Base-by-base conservation (phyloP, 2,888 invertebrate genomes). In the Drosophila testacea region DNA sequence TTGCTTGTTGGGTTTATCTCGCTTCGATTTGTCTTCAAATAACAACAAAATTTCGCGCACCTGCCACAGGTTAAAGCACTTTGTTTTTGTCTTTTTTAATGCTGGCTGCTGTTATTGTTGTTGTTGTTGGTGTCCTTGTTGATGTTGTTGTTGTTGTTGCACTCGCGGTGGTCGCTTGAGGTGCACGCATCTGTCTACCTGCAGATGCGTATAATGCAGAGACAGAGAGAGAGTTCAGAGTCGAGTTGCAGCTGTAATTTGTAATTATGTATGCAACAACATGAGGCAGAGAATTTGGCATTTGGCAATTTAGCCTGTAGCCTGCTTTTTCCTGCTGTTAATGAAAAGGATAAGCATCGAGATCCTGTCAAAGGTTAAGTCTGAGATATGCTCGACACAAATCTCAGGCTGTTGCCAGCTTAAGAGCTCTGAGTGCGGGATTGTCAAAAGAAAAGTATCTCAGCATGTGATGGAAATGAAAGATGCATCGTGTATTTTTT, bases 11-110 rank as follows among this genome's bases (percentile, higher is more conserved):
- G 34, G 59, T 38, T 55, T 59, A 51, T 52, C 67, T 73, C 65
- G 51, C 48, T 75, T 76, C 86, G 77, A 82, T 82, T 77, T 71
- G 73, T 72, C 73, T 75, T 69, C 68, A 69, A 69, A 61, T 69
- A 69, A 65, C 69, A 77, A 71, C 76, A 79, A 81, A 68, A 79
- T 71, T 79, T 85, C 80, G 86, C 80, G 80, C 88, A 83, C 83
- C 83, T 83, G 83, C 88, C 83, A 39, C 73, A 47, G 46, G 55
- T 72, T 77, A 39, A 57, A 46, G 69, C 52, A 30, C n/a, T 41
- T 41, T 6, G 36, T 69, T 57, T 41, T 16, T 16, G 28, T 36
- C 41, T 36, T 22, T 6, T 22, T 22, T 22, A 22, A 22, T 22
- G 22, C 22, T 22, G 22, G 22, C 2, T 38, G 22, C 13, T 38